A percentile compares a stretch with the other conserved stretches of the same genome.
phyloP scores from a whole-genome alignment of 2,797 vertebrate genomes.

The Helostoma temminkii region DNA sequence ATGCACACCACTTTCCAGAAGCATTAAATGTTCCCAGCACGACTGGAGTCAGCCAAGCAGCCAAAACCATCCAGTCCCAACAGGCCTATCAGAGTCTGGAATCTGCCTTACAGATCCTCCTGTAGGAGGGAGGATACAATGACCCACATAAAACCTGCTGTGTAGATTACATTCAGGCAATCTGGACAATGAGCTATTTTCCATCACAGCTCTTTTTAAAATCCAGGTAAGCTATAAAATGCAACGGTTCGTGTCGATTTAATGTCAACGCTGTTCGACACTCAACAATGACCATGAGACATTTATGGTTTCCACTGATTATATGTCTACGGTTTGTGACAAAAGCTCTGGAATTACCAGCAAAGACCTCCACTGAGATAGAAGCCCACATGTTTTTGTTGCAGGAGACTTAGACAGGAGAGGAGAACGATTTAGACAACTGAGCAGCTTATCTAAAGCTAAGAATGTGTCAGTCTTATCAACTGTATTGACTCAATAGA shows the following conservation, averaged over 20 bases:
- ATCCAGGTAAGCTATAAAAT: conserved; percentile 44
- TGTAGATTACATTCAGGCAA: conserved; percentile 27
- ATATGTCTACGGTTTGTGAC: conserved; percentile 19
- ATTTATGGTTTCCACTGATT: conserved; percentile 40
- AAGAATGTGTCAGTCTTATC: conserved; percentile 55
- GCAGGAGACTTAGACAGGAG: conserved; percentile 11
- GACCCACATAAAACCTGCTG: conserved; percentile 43
- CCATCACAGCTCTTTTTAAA: conserved; percentile 7
- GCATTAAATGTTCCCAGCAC: conserved; percentile 56
- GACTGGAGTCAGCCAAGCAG: conserved; percentile 61
- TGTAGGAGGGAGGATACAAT: conserved; percentile 27
- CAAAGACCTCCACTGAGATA: conserved; percentile 48
- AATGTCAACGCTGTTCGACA: not conserved
- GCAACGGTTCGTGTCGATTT: conserved; percentile 4
- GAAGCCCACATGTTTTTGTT: conserved; percentile 44
- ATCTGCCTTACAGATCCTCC: conserved; percentile 54
- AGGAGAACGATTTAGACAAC: conserved; percentile 33
- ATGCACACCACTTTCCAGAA: conserved; percentile 69
- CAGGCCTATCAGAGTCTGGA: conserved; percentile 69
- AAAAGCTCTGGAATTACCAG: conserved; percentile 34
- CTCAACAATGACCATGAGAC: conserved; percentile 17
- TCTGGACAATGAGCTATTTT: conserved; percentile 4
- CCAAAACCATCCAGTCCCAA: conserved; percentile 59
- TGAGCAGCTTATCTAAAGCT: conserved; percentile 17
- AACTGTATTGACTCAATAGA: not conserved